These are phyloP conservation scores for Corythaeola cristata DNA, from an alignment of 2,113 vertebrate species.

Conservation along the genomic window DNA sequence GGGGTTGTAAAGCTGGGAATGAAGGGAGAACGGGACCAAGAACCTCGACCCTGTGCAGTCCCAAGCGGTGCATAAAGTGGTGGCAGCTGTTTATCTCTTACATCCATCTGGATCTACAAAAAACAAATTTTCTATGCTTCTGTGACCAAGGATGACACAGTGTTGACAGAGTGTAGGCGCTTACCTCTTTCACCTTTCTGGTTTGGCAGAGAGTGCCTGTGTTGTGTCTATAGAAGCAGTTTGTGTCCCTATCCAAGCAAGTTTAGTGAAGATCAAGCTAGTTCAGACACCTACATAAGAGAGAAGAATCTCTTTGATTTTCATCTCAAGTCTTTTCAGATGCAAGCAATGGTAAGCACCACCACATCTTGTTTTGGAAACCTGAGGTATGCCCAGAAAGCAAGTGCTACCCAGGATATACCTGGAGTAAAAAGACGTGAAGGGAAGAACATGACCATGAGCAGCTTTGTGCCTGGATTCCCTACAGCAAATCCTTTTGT, in stretches of 20 bases:
- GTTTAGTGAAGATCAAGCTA: not conserved
- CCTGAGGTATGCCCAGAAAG: not conserved
- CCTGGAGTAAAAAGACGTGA: not conserved
- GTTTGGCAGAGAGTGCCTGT: not conserved
- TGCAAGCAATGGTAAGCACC: not conserved
- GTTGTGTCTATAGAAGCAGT: not conserved
- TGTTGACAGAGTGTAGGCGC: not conserved
- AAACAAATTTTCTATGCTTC: not conserved
- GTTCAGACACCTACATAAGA: not conserved
- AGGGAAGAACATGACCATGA: not conserved
- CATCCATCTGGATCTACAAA: not conserved
- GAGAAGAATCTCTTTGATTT: not conserved
- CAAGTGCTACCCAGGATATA: not conserved
- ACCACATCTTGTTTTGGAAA: not conserved
- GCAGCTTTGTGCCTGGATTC: not conserved
- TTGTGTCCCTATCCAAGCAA: not conserved
- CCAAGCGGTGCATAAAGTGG: not conserved
- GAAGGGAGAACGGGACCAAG: not conserved
- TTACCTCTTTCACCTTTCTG: not conserved
- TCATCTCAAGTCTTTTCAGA: not conserved
- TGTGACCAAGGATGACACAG: not conserved
- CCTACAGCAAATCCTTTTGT: not conserved
- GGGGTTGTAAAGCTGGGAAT: not conserved
- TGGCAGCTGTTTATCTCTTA: not conserved
- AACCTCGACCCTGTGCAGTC: not conserved